Evolutionary conservation across 2,113 vertebrate species (phyloP), one percentile per base, ranked within the genome.

Genomic region (Chinchilla lanigera): DNA sequence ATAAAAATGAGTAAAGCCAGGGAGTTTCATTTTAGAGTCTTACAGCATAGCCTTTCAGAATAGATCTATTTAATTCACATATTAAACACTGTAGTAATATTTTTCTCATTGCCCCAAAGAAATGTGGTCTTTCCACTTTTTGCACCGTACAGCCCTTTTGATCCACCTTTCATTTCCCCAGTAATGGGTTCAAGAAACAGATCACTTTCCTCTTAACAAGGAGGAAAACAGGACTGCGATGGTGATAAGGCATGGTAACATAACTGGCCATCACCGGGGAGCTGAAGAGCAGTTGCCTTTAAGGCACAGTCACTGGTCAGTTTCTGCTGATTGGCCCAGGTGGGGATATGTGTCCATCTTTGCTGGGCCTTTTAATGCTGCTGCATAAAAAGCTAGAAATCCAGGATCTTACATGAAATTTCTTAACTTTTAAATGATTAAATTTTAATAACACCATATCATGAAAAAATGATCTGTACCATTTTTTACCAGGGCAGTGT

Each of bases 1-100:
- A 84, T 84, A 93, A 97, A 95, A 94, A 86, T 75, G 44, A 98
- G 71, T 63, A 82, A 93, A 96, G 63, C 33, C 13, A 86, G 71
- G 54, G 44, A 97, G 78, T 65, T 94, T 89, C 58, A 86, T 95
- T 60, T 82, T 20, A 83, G 35, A 94, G 47, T 33, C 47, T 60
- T 65, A 95, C 75, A 58, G 54, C 54, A 3, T 47, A 73, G 91
- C 63, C 50, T 95, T 97, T 96, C 69, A 81, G 71, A 94, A 93
- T 19, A 60, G 13, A 92, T 56, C 30, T 26, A 78, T 44, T 85
- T 81, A 87, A 94, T 95, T 92, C 90, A 90, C 22, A 78, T 82
- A 87, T 82, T 84, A 65, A 94, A 88, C 7, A 50, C 22, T 63
- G 38, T 52, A 78, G 28, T 22, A 65, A 60, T 86, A 96, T 96